Evolutionary conservation across 2,797 vertebrate species (phyloP), one percentile per base, ranked within the genome.

Genomic region (Rhincodon typus): DNA sequence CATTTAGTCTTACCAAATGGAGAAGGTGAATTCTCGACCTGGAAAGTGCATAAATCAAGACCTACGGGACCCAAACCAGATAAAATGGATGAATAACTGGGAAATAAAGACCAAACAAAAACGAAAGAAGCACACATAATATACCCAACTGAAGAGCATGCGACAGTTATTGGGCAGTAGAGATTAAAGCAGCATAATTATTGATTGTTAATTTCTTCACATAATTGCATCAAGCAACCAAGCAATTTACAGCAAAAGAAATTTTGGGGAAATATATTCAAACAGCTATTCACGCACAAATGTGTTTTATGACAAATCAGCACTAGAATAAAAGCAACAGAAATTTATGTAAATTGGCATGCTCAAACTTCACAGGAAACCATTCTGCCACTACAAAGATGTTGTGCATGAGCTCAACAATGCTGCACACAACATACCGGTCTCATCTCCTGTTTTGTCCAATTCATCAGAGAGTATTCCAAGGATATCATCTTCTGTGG

Each of bases 31-130:
- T 97, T 99, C 98, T 99, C 99, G 98, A 99, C 98, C 98, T 99
- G 99, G 99, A 99, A 99, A 99, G 98, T 98, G 99, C 98, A 99
- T 99, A 99, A 99, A 99, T 99, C 99, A 99, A 99, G 98, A 99
- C 99, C 99, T 99, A 99, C 98, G 98, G 98, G 98, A 99, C 98
- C 99, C 99, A 99, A 99, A 99, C 98, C 98, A 99, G 98, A 99
- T 98, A 98, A 98, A 98, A 99, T 97, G 98, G 98, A 98, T 98
- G 98, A 98, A 98, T 98, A 98, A 97, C 96, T 96, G 50, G 53
- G 94, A 96, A 97, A 97, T 96, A 96, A 70, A 95, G 97, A 97
- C 96, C 97, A 96, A 97, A 94, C 77, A 96, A 97, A 96, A 77
- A 94, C 96, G 97, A 96, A 0, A 96, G 95, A 25, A 94, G 67